Base-by-base conservation (phyloP, 1,140 invertebrate genomes). In the Pararge aegeria region DNA sequence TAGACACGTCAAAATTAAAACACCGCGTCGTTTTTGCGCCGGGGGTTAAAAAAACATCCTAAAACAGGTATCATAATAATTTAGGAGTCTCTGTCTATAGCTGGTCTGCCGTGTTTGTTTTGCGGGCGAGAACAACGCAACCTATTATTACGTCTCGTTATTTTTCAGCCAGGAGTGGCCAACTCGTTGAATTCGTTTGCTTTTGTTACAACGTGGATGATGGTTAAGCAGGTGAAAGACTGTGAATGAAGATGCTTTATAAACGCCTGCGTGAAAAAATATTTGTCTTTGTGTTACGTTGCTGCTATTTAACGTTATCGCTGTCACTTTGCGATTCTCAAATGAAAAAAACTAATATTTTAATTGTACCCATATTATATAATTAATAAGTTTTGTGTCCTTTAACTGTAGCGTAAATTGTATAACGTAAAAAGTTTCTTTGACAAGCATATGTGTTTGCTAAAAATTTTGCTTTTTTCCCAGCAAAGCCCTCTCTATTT, bases 61-160 rank as follows among this genome's bases (percentile, higher is more conserved):
- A 46, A 21, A 21, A 49, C 38, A 42, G 4, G 5, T 19, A 18
- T 42, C 1, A 49, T 29, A 16, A 49, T 24, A 49, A 20, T 27
- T 27, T n/a, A 16, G 42, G n/a, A n/a, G 2, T 12, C 21, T 49
- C 46, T 49, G 46, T 29, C n/a, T n/a, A 5, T 49, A 15, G 10
- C 21, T 49, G 21, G 16, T 49, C 46, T 49, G 21, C 2, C 3
- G 21, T 49, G n/a, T 49, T 49, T 49, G 46, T 49, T 49, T 49
- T 49, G 46, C 46, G 46, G 13, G 46, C 46, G 46, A 24, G 46
- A 49, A 49, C 46, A 49, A 27, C 46, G 20, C 19, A 46, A 46
- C 19, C 44, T 49, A 27, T 29, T 49, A 49, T 49, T 27, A 49
- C 46, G 20, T 49, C 21, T 49, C 46, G 46, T 49, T 49, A 49